These are phyloP conservation scores for Macropis europaea DNA, from an alignment of 2,888 invertebrate species.

Conservation along the genomic window DNA sequence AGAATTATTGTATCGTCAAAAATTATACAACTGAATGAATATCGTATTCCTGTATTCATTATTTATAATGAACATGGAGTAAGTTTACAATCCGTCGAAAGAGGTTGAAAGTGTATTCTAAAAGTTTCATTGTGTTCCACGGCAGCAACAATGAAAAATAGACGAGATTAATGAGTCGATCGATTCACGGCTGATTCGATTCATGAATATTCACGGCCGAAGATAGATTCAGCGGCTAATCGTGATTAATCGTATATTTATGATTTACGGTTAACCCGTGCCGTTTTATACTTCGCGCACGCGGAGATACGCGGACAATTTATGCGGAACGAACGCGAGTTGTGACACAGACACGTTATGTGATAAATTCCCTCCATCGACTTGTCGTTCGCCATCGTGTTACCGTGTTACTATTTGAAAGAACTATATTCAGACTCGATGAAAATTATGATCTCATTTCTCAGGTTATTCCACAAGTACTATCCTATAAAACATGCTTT, in stretches of 20 bases:
- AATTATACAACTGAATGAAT: too few relatives aligned
- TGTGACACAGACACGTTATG: background rate
- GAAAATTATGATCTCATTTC: too few relatives aligned
- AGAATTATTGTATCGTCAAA: too few relatives aligned
- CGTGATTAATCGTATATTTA: slow-evolving; percentile 45
- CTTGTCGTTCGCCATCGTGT: background rate
- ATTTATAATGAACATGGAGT: too few relatives aligned
- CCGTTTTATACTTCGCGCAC: slow-evolving; percentile 21
- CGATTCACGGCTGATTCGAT: slow-evolving; percentile 8
- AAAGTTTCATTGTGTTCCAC: background rate
- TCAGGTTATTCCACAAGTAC: too few relatives aligned
- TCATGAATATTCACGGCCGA: slow-evolving; percentile 25
- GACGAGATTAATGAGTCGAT: slow-evolving; percentile 5
- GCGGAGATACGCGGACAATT: slow-evolving; percentile 25
- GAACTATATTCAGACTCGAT: too few relatives aligned
- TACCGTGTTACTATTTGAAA: too few relatives aligned
- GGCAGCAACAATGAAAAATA: background rate
- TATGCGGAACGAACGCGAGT: slow-evolving; percentile 20
- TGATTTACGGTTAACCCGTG: slow-evolving; percentile 31
- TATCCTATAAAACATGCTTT: too few relatives aligned
- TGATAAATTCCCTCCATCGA: background rate
- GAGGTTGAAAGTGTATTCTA: too few relatives aligned
- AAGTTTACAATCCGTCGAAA: too few relatives aligned
- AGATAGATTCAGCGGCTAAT: slow-evolving; percentile 32
- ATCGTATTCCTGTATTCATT: too few relatives aligned